phyloP scores from a whole-genome alignment of 1,140 invertebrate genomes.

The Yoshiicerus persimilis region DNA sequence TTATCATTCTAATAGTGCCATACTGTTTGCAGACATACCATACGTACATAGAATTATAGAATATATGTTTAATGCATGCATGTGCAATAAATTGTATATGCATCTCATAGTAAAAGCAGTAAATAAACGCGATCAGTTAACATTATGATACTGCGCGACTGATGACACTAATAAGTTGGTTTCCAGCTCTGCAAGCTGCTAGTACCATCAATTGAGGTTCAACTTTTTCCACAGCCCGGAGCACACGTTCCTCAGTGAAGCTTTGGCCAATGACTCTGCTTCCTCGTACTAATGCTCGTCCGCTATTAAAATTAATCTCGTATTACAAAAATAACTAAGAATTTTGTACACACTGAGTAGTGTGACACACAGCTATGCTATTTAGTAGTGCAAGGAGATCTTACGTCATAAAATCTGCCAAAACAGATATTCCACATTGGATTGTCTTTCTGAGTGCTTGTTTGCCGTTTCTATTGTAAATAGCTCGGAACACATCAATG shows the following conservation, averaged over 20 bases:
- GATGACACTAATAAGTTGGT: constrained; percentile 25
- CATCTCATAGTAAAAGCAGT: no score
- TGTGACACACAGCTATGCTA: background rate
- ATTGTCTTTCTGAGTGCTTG: constrained; percentile 18
- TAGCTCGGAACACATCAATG: constrained; percentile 1
- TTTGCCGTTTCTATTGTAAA: constrained; percentile 10
- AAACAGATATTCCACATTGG: constrained; percentile 29
- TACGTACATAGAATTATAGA: no score
- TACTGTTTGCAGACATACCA: no score
- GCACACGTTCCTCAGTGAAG: constrained; percentile 15
- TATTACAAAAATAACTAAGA: background rate
- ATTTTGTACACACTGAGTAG: background rate
- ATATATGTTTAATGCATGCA: no score
- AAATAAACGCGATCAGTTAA: background rate
- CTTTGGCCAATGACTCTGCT: background rate
- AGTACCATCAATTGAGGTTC: constrained; percentile 32
- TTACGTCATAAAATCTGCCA: constrained; percentile 36
- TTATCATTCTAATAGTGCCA: no score
- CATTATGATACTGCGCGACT: background rate
- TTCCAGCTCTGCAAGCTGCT: constrained; percentile 3
- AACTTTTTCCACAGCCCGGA: constrained; percentile 9
- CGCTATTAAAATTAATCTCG: background rate
- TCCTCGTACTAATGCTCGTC: constrained; percentile 21
- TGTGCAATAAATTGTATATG: no score
- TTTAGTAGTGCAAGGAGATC: background rate